Conservation (phyloP, 2,113 vertebrate genomes). For the Micromys minutus region DNA sequence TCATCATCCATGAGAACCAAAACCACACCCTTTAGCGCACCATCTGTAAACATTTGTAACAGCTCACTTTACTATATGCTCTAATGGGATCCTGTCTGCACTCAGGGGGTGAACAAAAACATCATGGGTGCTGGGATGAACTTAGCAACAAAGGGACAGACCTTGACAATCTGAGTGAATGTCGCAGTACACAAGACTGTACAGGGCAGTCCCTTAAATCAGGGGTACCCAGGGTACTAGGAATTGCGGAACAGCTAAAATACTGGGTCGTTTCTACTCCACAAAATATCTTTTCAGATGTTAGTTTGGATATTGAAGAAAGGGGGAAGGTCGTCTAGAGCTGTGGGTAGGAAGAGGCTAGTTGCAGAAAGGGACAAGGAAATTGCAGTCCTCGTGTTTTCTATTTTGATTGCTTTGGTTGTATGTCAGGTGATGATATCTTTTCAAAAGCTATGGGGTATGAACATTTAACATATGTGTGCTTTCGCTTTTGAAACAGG, state of each 20-base stretch:
- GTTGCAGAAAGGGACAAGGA: background rate
- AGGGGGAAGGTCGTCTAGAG: background rate
- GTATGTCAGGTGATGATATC: background rate
- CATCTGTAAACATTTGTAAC: background rate
- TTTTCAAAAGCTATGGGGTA: background rate
- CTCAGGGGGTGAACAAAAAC: background rate
- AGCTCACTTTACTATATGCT: background rate
- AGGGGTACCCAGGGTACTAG: background rate
- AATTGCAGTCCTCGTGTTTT: background rate
- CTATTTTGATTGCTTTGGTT: background rate
- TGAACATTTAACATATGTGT: background rate
- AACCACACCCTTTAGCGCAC: background rate
- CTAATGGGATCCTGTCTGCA: background rate
- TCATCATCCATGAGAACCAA: background rate
- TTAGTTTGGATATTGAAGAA: background rate
- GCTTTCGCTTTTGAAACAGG: background rate
- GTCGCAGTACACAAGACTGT: background rate
- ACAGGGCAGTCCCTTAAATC: background rate
- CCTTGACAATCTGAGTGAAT: background rate
- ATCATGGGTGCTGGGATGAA: background rate
- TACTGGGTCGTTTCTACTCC: background rate
- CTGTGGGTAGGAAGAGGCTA: background rate
- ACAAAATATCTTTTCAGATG: background rate
- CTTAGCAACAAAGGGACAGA: background rate
- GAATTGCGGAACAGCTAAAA: background rate